Conservation (phyloP, 2,113 vertebrate species). For the Beaufortia kweichowensis region DNA sequence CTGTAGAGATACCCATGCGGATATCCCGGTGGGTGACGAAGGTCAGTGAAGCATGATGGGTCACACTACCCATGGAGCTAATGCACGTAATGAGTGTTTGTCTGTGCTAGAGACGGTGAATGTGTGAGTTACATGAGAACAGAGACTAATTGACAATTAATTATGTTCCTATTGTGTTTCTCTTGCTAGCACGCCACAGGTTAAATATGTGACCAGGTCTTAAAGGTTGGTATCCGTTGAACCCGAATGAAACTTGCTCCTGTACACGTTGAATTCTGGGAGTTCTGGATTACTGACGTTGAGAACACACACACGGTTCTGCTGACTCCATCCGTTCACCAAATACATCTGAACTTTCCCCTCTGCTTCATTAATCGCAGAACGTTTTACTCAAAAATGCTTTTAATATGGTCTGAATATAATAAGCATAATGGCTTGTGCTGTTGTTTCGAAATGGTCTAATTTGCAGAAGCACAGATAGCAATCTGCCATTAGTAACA, state of each 20-base stretch:
- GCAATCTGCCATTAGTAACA: conserved; percentile 14
- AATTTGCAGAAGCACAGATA: conserved; percentile 24
- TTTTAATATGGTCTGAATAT: conserved; percentile 31
- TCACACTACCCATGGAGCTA: conserved; percentile 33
- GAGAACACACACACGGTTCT: conserved; percentile 11
- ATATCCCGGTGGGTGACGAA: conserved; percentile 22
- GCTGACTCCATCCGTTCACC: neutral
- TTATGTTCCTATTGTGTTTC: conserved; percentile 16
- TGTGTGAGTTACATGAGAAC: conserved; percentile 13
- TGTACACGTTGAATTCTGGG: conserved; percentile 19
- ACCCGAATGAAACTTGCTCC: conserved; percentile 18
- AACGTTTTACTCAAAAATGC: conserved; percentile 23
- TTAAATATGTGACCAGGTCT: conserved; percentile 24
- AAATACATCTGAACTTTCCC: conserved; percentile 9
- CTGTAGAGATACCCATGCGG: conserved; percentile 38
- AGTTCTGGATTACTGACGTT: conserved; percentile 25
- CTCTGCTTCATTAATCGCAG: conserved; percentile 30
- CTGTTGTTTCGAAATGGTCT: conserved; percentile 26
- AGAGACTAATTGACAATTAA: conserved; percentile 34
- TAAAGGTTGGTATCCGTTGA: conserved; percentile 3
- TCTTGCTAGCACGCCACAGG: neutral
- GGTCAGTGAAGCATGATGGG: conserved; percentile 40
- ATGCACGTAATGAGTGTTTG: conserved; percentile 34
- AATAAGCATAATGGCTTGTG: conserved; percentile 35
- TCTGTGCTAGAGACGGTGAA: neutral